These are phyloP conservation scores for Colistium nudipinnis DNA, from an alignment of 2,113 vertebrate genomes.

Conservation along the genomic window DNA sequence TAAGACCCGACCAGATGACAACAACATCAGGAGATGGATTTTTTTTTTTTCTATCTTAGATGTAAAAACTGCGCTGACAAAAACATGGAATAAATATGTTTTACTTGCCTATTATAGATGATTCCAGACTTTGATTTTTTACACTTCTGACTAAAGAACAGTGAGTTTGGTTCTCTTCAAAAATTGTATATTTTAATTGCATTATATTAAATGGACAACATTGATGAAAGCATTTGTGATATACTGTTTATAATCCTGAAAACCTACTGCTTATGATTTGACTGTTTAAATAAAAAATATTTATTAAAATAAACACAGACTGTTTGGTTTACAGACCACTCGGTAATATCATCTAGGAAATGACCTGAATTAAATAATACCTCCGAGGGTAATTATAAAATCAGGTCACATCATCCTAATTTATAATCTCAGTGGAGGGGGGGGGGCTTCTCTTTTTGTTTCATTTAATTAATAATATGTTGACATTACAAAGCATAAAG, in stretches of 20 bases:
- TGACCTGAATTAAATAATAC: background rate
- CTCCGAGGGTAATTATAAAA: background rate
- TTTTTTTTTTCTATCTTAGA: no score
- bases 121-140: no score
- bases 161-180: no score
- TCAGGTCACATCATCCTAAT: background rate
- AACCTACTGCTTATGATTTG: background rate
- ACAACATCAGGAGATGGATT: background rate
- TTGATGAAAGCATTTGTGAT: no score
- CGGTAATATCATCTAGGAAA: background rate
- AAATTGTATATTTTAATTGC: no score
- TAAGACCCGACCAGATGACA: background rate
- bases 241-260: no score
- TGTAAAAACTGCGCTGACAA: no score
- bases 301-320: background rate
- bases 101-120: no score
- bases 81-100: no score
- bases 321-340: background rate
- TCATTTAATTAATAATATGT: constrained; percentile 6
- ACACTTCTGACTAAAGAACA: no score
- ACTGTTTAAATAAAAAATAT: background rate
- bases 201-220: no score
- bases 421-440: background rate
- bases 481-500: fast-evolving
- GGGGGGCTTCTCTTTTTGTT: background rate